phyloP scores from a whole-genome alignment of 2,113 vertebrate species.

The Camelus dromedarius region DNA sequence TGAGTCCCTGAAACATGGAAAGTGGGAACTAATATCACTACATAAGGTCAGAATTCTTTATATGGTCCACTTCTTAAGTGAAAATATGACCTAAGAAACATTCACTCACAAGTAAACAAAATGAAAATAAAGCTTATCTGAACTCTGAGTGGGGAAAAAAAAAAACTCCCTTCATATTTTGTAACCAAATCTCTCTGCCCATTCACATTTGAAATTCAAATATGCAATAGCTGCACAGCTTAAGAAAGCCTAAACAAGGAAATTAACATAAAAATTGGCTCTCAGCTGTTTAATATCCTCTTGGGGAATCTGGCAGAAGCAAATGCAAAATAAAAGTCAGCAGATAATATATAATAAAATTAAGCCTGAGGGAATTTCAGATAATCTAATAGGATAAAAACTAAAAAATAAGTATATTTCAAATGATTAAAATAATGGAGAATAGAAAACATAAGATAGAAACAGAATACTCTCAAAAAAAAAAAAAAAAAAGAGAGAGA shows the following conservation, averaged over 20 bases:
- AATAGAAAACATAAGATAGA: neutral
- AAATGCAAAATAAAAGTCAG: neutral
- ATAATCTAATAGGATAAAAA: neutral
- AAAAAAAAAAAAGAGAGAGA: neutral
- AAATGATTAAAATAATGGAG: slow-evolving; percentile 28
- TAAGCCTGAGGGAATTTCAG: neutral
- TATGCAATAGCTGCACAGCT: neutral
- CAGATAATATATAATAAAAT: neutral
- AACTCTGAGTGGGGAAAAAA: neutral
- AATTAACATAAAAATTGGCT: slow-evolving; percentile 5
- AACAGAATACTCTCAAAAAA: neutral
- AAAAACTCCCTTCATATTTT: neutral
- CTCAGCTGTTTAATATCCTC: neutral
- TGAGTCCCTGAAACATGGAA: neutral
- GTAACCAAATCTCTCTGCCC: neutral
- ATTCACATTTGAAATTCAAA: neutral
- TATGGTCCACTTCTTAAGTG: neutral
- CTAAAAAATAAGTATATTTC: slow-evolving; percentile 13
- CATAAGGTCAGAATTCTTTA: neutral
- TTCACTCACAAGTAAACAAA: neutral
- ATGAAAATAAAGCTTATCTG: neutral
- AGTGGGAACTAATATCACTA: neutral
- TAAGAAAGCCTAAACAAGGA: neutral
- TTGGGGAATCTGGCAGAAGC: neutral
- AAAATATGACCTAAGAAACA: neutral